Percentiles rank a stretch among this genome's conserved stretches.
Evolutionary conservation across 1,140 invertebrate genomes (phyloP).

Genomic region (Apolygus lucorum): DNA sequence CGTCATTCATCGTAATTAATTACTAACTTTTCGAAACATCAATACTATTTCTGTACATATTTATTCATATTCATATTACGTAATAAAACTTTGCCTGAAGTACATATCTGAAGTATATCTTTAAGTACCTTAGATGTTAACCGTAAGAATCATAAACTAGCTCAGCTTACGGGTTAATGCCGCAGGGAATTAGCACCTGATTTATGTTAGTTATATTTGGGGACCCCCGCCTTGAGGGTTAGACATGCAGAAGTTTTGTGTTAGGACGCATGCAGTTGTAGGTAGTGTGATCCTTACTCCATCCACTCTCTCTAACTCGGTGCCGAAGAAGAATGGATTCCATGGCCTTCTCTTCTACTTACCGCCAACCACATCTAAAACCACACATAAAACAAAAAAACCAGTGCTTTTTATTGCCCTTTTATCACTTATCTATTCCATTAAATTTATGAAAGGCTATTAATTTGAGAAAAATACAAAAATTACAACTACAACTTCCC

Average conservation of each 20-base stretch:
- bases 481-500: no score
- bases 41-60: no score
- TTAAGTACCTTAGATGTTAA: no score
- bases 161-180: neutral
- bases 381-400: conserved; percentile 20
- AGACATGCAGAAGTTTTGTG: conserved; percentile 10
- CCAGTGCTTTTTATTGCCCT: conserved; percentile 17
- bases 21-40: no score
- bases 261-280: conserved; percentile 12
- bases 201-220: neutral
- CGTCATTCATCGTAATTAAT: no score
- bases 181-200: neutral
- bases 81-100: no score
- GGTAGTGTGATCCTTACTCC: conserved; percentile 8
- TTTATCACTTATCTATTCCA: conserved; percentile 5
- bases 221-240: neutral
- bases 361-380: conserved; percentile 30
- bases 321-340: conserved; percentile 10
- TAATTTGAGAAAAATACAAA: no score
- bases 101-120: no score
- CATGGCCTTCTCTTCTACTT: conserved; percentile 20
- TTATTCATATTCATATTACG: no score
- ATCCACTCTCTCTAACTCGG: conserved; percentile 11
- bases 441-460: neutral
- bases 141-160: no score